Percentiles rank a stretch among this genome's conserved stretches.
These are phyloP conservation scores for Synergus itoensis DNA, from an alignment of 2,888 invertebrate species.

Conservation along the genomic window DNA sequence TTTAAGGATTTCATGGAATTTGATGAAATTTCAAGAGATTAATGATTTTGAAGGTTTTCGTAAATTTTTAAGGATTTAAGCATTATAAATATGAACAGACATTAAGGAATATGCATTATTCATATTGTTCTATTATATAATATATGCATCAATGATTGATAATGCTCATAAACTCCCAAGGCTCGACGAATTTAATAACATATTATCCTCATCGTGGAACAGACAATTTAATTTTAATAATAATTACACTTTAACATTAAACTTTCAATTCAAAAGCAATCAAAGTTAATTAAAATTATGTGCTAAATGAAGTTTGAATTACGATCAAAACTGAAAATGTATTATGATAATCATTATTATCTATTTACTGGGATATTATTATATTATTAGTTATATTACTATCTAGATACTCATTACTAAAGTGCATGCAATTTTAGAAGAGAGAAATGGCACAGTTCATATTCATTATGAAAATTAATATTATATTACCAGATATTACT, in stretches of 20 bases:
- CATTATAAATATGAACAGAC: background rate
- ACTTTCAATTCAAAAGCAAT: too few relatives aligned
- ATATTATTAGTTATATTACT: background rate
- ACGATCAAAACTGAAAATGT: too few relatives aligned
- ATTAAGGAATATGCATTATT: background rate
- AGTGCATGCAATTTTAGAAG: background rate
- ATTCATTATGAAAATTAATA: background rate
- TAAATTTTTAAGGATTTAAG: too few relatives aligned
- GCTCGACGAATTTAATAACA: background rate
- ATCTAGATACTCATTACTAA: background rate
- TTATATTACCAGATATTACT: background rate
- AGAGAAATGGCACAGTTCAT: background rate
- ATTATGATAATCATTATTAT: too few relatives aligned
- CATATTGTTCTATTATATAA: slow-evolving; percentile 7
- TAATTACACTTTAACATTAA: background rate
- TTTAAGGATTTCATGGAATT: too few relatives aligned
- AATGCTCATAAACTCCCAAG: background rate
- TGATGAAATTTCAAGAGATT: too few relatives aligned
- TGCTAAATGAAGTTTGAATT: background rate
- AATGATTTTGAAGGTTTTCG: too few relatives aligned
- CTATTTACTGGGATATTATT: background rate
- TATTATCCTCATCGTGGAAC: background rate
- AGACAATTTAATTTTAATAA: background rate
- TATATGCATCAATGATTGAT: background rate
- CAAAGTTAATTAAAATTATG: too few relatives aligned